A percentile compares a stretch with the other conserved stretches of the same genome.
phyloP scores from a whole-genome alignment of 1,140 invertebrate species.

The Zaprionus taronus region DNA sequence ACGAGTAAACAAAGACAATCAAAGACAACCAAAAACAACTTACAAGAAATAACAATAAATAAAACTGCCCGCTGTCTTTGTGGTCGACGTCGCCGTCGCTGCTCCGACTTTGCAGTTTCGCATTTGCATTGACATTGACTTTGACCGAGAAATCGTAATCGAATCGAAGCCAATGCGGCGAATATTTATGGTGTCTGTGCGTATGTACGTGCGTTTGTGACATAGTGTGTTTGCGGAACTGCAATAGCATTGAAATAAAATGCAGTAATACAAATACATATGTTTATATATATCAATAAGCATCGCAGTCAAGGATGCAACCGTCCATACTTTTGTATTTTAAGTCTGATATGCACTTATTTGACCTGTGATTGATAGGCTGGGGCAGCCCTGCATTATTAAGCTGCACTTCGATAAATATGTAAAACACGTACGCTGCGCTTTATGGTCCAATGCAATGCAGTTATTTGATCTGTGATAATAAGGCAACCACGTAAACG shows the following conservation, averaged over 20 bases:
- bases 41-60: conserved; percentile 23
- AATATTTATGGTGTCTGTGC: conserved; percentile 44
- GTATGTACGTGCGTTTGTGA: neutral
- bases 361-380: too few species aligned
- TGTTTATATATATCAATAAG: neutral
- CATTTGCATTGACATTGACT: conserved; percentile 83
- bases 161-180: conserved; percentile 71
- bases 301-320: neutral
- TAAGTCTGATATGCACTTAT: neutral
- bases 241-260: conserved; percentile 3
- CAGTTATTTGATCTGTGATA: neutral
- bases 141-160: conserved; percentile 78
- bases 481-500: neutral
- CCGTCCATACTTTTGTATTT: neutral
- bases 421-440: neutral
- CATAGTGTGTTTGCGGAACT: conserved; percentile 1
- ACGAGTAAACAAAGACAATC: conserved; percentile 17
- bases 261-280: neutral
- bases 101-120: conserved; percentile 36
- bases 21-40: conserved; percentile 22
- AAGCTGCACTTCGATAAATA: neutral
- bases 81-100: conserved; percentile 11
- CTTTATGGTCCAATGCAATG: conserved; percentile 11
- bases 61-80: neutral
- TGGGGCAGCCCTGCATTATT: too few species aligned